A percentile compares a stretch with the other conserved stretches of the same genome.
Evolutionary conservation across 1,140 invertebrate genomes (phyloP).

Genomic region (Cryptotermes secundus): DNA sequence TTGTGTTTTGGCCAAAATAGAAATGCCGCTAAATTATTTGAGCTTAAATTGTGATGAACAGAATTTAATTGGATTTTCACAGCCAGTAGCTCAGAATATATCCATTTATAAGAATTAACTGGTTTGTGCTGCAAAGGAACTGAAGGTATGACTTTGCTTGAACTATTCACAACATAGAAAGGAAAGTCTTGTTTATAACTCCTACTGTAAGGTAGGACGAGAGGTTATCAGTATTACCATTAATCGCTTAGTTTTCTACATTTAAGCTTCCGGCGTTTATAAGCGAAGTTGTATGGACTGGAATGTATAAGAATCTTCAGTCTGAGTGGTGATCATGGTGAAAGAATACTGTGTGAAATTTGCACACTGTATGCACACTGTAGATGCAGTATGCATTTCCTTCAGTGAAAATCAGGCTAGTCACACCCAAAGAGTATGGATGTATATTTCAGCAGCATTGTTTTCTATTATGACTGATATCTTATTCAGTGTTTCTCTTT

Average conservation of each 20-base stretch:
- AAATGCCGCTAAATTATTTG: background rate
- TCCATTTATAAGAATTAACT: background rate
- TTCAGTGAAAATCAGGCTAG: background rate
- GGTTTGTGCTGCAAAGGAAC: background rate
- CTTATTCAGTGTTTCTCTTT: conserved; percentile 4
- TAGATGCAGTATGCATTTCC: too few species aligned
- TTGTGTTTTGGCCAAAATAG: background rate
- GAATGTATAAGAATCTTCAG: background rate
- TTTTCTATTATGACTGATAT: conserved; percentile 4
- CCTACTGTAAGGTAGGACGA: background rate
- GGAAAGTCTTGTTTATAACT: background rate
- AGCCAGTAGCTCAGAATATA: background rate
- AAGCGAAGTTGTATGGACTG: background rate
- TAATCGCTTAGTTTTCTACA: background rate
- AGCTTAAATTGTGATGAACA: background rate
- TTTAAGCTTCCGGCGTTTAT: background rate
- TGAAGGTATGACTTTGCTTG: background rate
- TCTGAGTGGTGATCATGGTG: too few species aligned
- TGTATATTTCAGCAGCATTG: background rate
- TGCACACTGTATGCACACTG: background rate
- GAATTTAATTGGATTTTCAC: background rate
- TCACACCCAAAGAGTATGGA: background rate
- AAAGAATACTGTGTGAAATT: background rate
- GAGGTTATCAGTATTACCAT: conserved; percentile 3
- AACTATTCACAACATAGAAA: background rate